Percentiles rank a stretch among this genome's conserved stretches.
Conservation (phyloP, 2,888 invertebrate species). For the Perdita meconis region DNA sequence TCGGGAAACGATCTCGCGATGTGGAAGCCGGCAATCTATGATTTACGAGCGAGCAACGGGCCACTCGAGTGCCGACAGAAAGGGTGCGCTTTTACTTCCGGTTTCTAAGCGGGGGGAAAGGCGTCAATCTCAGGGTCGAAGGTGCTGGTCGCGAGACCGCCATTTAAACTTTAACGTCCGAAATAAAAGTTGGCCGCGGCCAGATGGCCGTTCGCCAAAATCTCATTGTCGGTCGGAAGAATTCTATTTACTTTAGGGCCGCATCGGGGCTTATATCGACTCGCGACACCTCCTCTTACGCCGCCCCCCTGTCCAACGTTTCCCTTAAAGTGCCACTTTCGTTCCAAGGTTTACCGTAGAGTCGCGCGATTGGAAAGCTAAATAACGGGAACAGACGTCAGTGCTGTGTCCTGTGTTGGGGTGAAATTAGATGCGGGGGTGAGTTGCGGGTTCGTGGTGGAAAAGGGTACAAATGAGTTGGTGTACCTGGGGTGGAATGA, state of each 20-base stretch:
- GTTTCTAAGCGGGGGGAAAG: constrained; percentile 51
- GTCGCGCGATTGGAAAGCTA: constrained; percentile 2
- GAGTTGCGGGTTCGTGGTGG: no score
- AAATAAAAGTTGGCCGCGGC: constrained; percentile 69
- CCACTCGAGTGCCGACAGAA: constrained; percentile 31
- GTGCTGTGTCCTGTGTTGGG: not conserved
- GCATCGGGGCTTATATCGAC: constrained; percentile 27
- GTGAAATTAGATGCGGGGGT: not conserved
- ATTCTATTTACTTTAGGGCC: constrained; percentile 73
- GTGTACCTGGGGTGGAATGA: no score
- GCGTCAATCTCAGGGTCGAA: constrained; percentile 62
- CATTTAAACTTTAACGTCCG: constrained; percentile 72
- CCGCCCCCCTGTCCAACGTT: not conserved
- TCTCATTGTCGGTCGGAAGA: constrained; percentile 70
- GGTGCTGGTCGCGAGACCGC: constrained; percentile 40
- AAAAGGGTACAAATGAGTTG: no score
- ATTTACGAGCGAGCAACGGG: constrained; percentile 52
- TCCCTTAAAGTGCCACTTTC: not conserved
- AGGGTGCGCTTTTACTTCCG: constrained; percentile 54
- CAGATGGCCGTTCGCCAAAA: constrained; percentile 71
- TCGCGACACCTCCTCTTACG: no score
- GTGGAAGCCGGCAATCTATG: constrained; percentile 58
- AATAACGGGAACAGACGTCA: not conserved
- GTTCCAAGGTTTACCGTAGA: constrained; percentile 6
- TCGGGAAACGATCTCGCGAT: constrained; percentile 8